Evolutionary conservation across 2,113 vertebrate genomes (phyloP).

Genomic region (Turdus rufiventris): DNA sequence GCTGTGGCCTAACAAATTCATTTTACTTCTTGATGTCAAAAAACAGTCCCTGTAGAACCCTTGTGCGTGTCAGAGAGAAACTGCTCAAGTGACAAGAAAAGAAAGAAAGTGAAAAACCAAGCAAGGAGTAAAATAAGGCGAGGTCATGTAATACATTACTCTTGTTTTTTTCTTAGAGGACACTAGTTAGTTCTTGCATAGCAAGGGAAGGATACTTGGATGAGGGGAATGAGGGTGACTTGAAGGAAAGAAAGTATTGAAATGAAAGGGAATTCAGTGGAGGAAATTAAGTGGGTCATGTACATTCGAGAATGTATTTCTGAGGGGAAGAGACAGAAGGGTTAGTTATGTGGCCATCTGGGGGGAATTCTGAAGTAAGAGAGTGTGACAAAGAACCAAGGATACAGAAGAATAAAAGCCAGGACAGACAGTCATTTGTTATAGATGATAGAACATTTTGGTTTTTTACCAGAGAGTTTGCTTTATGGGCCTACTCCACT

Average conservation of each 20-base stretch:
- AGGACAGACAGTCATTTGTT: neutral
- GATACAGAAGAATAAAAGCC: neutral
- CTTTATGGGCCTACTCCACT: neutral
- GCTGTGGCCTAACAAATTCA: neutral
- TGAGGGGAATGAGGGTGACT: neutral
- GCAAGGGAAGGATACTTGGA: neutral
- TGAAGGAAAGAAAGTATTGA: neutral
- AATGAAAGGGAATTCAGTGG: neutral
- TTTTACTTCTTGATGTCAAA: neutral
- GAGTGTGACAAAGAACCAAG: neutral
- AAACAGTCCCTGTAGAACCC: neutral
- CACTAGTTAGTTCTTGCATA: neutral
- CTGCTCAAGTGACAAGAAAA: neutral
- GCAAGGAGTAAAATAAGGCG: neutral
- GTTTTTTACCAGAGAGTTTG: neutral
- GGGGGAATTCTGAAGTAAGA: neutral
- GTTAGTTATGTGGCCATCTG: neutral
- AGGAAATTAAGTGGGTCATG: neutral
- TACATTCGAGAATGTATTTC: neutral
- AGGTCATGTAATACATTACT: neutral
- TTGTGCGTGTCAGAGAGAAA: neutral
- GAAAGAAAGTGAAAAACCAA: neutral
- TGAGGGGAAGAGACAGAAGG: neutral
- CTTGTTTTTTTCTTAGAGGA: neutral
- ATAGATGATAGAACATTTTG: neutral